Evolutionary conservation across 2,888 invertebrate species (phyloP), one percentile per base, ranked within the genome.

Genomic region (Drosophila anomalata): DNA sequence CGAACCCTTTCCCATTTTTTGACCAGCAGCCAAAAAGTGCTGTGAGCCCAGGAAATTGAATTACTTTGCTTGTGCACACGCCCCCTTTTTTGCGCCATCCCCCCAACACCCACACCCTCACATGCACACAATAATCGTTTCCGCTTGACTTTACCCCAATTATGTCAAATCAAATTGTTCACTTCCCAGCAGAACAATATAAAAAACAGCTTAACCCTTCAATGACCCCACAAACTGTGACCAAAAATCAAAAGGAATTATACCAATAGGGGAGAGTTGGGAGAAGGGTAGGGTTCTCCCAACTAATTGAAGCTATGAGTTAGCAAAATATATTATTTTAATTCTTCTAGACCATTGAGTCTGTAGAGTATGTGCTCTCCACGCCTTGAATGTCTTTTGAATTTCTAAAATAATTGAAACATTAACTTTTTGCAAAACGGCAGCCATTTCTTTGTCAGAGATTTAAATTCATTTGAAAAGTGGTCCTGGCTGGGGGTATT

Each of bases 141-240:
- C 87, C 84, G 79, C 58, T 84, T 78, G 84, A 84, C 79, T 87
- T 84, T 82, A 58, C 78, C 79, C 71, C 84, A 87, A 87, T 87
- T 84, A 82, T 79, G 82, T 80, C 71, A 76, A 77, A 80, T 80
- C 72, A 77, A 83, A 86, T 83, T 75, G 66, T 76, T 70, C 76
- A 78, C 73, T 75, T 78, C 67, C 75, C 47, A 60, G 47, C 11
- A 33, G 11, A 9, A 12, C 54, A 20, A 26, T 42, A 47, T 46
- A 50, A 20, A 3, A 52, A 14, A n/a, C 36, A 36, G n/a, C 36
- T 46, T 50, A 41, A 39, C 59, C 31, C 39, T 68, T 61, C 62
- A 33, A 48, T 52, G 63, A 71, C 48, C 61, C 61, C 61, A 48
- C 61, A 59, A 59, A 62, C 48, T 62, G 61, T 42, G 42, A 12